These are phyloP conservation scores for Epiblema foenella DNA, from an alignment of 2,888 invertebrate species.

Conservation along the genomic window DNA sequence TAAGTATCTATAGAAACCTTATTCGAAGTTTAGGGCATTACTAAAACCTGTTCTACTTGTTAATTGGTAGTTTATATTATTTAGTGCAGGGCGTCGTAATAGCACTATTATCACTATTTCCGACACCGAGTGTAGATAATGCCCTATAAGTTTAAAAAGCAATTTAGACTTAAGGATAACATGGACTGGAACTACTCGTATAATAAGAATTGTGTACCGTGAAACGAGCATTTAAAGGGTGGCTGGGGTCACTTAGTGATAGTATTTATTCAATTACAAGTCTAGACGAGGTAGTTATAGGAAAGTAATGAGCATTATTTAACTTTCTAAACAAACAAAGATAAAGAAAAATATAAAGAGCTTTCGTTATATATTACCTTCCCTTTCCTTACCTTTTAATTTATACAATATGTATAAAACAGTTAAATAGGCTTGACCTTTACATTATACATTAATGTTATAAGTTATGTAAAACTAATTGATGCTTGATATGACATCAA, in stretches of 20 bases:
- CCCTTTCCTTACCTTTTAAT: too few species aligned
- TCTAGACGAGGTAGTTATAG: conserved; percentile 26
- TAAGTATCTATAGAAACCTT: background rate
- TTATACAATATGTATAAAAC: background rate
- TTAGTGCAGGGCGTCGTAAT: conserved; percentile 49
- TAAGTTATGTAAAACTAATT: background rate
- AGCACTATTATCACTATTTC: conserved; percentile 53
- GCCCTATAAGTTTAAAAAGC: conserved; percentile 45
- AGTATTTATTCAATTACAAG: conserved; percentile 33
- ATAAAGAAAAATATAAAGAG: background rate
- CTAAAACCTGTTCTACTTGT: conserved; percentile 35
- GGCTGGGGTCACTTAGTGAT: conserved; percentile 20
- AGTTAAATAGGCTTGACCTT: background rate
- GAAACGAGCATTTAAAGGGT: conserved; percentile 32
- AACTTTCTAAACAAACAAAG: background rate
- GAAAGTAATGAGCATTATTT: conserved; percentile 18
- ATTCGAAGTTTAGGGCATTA: conserved; percentile 27
- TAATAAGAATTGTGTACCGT: conserved; percentile 38
- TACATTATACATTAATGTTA: background rate
- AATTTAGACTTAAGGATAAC: conserved; percentile 44
- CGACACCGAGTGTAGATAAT: conserved; percentile 49
- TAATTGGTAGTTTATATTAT: conserved; percentile 46
- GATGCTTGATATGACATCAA: background rate
- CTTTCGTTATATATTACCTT: background rate
- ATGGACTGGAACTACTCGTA: conserved; percentile 29